These are phyloP conservation scores for Pempheris klunzingeri DNA, from an alignment of 2,797 vertebrate genomes.

Conservation along the genomic window DNA sequence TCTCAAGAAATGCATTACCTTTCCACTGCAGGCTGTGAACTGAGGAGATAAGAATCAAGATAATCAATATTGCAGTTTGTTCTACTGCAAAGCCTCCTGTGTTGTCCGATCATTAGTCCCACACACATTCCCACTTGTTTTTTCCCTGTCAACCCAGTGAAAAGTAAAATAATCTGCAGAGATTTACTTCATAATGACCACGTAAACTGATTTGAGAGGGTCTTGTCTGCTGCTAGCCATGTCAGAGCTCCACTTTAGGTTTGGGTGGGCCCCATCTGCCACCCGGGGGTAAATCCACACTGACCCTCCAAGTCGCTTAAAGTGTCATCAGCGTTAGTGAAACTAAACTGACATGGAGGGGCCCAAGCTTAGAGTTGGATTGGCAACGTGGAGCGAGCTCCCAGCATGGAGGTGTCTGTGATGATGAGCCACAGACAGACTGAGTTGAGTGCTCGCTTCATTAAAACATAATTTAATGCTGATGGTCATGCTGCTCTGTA, in stretches of 20 bases:
- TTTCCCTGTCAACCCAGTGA: conserved; percentile 23
- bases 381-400: conserved; percentile 47
- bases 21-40: neutral
- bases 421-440: conserved; percentile 51
- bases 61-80: neutral
- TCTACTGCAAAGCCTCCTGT: neutral
- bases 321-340: conserved; percentile 31
- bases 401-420: conserved; percentile 57
- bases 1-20: neutral
- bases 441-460: conserved; percentile 15
- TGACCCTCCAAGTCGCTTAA: conserved; percentile 36
- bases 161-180: conserved; percentile 63
- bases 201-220: conserved; percentile 62
- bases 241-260: conserved; percentile 38
- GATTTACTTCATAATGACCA: conserved; percentile 49
- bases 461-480: conserved; percentile 19
- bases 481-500: conserved; percentile 4
- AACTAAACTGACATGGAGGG: conserved; percentile 26
- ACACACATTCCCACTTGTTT: conserved; percentile 11
- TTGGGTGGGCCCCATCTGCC: conserved; percentile 76
- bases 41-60: neutral
- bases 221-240: conserved; percentile 17
- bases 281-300: conserved; percentile 47
- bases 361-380: conserved; percentile 2
- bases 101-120: neutral